Evolutionary conservation across 2,113 vertebrate species (phyloP).

Genomic region (Cynocephalus volans): DNA sequence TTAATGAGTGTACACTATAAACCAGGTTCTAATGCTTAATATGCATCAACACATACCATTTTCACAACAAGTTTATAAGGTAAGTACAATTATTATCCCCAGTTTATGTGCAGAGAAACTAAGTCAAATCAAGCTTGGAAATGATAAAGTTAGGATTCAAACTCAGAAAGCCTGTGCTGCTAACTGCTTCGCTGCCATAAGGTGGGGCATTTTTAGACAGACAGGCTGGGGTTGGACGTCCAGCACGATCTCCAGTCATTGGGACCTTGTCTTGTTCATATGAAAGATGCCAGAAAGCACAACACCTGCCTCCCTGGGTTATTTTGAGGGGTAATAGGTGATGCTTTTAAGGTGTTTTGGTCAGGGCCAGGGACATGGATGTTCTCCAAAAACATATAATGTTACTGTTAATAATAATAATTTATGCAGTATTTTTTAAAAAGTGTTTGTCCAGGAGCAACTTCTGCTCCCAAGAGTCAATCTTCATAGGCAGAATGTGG

Average conservation of each 20-base stretch:
- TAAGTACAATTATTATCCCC: not conserved
- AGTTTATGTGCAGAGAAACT: not conserved
- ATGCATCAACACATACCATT: not conserved
- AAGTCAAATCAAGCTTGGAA: not conserved
- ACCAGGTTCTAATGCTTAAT: not conserved
- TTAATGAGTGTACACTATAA: not conserved
- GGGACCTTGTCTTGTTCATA: not conserved
- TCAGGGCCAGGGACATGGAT: not conserved
- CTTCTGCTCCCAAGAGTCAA: not conserved
- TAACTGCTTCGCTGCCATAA: not conserved
- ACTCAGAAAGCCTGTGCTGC: not conserved
- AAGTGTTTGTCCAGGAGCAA: not conserved
- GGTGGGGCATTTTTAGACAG: not conserved
- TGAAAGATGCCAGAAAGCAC: not conserved
- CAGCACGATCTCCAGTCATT: fast-evolving
- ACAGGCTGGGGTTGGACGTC: not conserved
- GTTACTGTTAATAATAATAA: not conserved
- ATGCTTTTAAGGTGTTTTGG: not conserved
- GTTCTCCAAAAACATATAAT: not conserved
- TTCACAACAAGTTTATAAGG: not conserved
- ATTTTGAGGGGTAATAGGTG: not conserved
- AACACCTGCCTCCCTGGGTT: not conserved
- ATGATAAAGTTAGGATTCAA: not conserved
- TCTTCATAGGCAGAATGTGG: not conserved
- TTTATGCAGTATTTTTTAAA: not conserved